Percentiles rank a stretch among this genome's conserved stretches.
phyloP scores from a whole-genome alignment of 2,113 vertebrate genomes.

The Sclerurus mexicanus region DNA sequence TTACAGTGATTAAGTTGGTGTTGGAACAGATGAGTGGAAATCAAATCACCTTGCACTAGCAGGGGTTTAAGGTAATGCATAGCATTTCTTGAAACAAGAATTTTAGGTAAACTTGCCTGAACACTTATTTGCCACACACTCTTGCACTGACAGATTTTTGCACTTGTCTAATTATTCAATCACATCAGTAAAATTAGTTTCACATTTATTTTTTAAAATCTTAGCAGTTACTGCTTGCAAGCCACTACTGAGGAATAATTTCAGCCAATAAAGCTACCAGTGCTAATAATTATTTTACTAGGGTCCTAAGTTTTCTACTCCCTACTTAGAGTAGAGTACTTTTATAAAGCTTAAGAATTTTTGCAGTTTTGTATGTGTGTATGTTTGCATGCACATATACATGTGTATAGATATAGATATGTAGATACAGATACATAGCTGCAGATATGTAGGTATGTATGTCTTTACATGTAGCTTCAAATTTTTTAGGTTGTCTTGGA shows the following conservation, averaged over 20 bases:
- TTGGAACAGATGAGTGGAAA: not conserved
- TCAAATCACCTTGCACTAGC: not conserved
- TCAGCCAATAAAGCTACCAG: not conserved
- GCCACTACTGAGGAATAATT: not conserved
- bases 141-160: not conserved
- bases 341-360: not conserved
- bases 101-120: not conserved
- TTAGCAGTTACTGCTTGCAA: not conserved
- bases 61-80: not conserved
- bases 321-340: not conserved
- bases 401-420: too few relatives aligned
- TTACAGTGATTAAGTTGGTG: not conserved
- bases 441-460: not conserved
- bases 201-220: not conserved
- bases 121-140: not conserved
- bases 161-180: not conserved
- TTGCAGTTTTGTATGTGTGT: not conserved
- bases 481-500: not conserved
- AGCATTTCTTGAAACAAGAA: not conserved
- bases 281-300: not conserved
- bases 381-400: fast-evolving
- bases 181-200: not conserved
- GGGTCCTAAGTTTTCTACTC: not conserved
- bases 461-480: not conserved
- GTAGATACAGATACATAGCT: not conserved